Conservation (phyloP, 2,113 vertebrate genomes). For the Poeciliopsis retropinna region DNA sequence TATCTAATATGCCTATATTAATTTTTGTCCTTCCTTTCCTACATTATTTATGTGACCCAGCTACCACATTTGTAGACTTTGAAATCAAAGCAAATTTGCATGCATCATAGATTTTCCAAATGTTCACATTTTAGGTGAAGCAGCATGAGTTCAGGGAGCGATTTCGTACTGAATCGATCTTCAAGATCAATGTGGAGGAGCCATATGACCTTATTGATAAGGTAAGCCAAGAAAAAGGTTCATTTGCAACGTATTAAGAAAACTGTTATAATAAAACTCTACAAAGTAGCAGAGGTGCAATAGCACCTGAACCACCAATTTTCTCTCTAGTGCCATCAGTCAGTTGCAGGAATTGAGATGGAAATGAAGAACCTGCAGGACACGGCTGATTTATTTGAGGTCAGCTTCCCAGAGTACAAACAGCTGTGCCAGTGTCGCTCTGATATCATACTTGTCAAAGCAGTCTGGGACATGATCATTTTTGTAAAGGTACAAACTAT, state of each 20-base stretch:
- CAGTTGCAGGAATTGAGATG: conserved; percentile 68
- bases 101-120: conserved; percentile 2
- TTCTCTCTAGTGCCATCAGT: conserved; percentile 60
- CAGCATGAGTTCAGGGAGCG: conserved; percentile 83
- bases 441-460: conserved; percentile 80
- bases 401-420: conserved; percentile 82
- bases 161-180: conserved; percentile 78
- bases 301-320: neutral
- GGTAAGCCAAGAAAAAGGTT: conserved; percentile 46
- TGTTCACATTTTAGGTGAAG: conserved; percentile 77
- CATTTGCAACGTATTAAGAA: neutral
- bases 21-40: conserved; percentile 48
- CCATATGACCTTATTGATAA: conserved; percentile 77
- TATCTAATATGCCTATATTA: conserved; percentile 48
- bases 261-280: neutral
- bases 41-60: conserved; percentile 59
- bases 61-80: neutral
- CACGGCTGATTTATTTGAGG: conserved; percentile 82
- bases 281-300: neutral
- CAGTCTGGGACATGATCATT: conserved; percentile 80
- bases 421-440: conserved; percentile 80
- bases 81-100: neutral
- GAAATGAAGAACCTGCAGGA: conserved; percentile 81
- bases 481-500: conserved; percentile 77
- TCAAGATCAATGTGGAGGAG: conserved; percentile 70